Conservation (phyloP, 2,113 vertebrate genomes). For the Carollia perspicillata region DNA sequence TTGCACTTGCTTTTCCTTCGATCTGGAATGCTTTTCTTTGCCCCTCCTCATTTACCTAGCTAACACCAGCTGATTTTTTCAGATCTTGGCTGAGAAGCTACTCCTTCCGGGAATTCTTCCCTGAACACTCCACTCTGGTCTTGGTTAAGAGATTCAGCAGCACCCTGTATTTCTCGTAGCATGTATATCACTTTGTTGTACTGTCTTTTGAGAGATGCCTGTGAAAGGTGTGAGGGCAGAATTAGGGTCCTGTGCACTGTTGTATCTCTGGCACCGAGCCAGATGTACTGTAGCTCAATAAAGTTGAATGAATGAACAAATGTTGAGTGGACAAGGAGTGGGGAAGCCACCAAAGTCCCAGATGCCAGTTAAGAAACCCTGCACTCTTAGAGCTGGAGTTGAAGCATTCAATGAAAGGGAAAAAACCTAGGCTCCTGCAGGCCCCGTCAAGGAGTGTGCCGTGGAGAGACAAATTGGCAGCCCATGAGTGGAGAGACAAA, state of each 20-base stretch:
- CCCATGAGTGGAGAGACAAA: background rate
- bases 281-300: background rate
- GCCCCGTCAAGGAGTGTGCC: background rate
- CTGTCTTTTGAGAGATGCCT: background rate
- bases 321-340: background rate
- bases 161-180: background rate
- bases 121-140: background rate
- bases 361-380: background rate
- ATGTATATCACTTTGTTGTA: background rate
- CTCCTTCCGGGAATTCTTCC: background rate
- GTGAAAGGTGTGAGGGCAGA: background rate
- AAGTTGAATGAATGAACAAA: background rate
- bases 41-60: background rate
- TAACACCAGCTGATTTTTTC: constrained; percentile 12
- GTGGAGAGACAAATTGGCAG: background rate
- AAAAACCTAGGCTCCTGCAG: background rate
- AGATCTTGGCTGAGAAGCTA: constrained; percentile 2
- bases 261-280: background rate
- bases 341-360: background rate
- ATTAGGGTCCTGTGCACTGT: background rate
- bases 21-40: background rate
- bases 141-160: background rate
- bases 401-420: background rate
- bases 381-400: background rate
- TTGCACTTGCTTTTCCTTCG: background rate